Evolutionary conservation across 2,797 vertebrate genomes (phyloP).

Genomic region (Gastrophryne carolinensis): DNA sequence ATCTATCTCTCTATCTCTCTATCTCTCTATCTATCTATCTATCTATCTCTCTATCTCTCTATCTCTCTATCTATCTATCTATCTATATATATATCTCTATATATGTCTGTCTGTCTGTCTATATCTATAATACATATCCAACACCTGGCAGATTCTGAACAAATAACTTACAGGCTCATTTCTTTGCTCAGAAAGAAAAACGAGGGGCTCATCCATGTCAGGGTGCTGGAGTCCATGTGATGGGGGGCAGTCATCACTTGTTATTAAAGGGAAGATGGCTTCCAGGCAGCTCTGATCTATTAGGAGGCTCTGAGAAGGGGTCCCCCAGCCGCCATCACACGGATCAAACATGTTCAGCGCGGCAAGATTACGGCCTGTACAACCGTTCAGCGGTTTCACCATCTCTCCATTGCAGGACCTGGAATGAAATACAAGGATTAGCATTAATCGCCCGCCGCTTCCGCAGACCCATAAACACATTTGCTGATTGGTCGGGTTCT

Average conservation of each 20-base stretch:
- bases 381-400: neutral
- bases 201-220: slow-evolving; percentile 48
- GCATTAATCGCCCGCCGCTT: too few species aligned
- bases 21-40: too few species aligned
- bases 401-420: slow-evolving; percentile 49
- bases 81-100: too few species aligned
- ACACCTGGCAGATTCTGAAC: too few species aligned
- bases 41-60: too few species aligned
- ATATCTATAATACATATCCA: too few species aligned
- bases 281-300: slow-evolving; percentile 47
- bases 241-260: neutral
- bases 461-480: neutral
- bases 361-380: neutral
- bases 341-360: slow-evolving; percentile 1
- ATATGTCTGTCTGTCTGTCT: too few species aligned
- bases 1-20: too few species aligned
- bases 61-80: too few species aligned
- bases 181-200: slow-evolving; percentile 16
- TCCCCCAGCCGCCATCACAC: neutral
- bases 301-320: slow-evolving; percentile 42
- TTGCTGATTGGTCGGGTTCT: neutral
- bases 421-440: slow-evolving; percentile 23
- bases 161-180: too few species aligned
- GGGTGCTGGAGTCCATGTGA: neutral
- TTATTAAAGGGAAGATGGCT: slow-evolving; percentile 7